Percentiles rank a stretch among this genome's conserved stretches.
Conservation (phyloP, 1,140 invertebrate species). For the Caenorhabditis inopinata region DNA sequence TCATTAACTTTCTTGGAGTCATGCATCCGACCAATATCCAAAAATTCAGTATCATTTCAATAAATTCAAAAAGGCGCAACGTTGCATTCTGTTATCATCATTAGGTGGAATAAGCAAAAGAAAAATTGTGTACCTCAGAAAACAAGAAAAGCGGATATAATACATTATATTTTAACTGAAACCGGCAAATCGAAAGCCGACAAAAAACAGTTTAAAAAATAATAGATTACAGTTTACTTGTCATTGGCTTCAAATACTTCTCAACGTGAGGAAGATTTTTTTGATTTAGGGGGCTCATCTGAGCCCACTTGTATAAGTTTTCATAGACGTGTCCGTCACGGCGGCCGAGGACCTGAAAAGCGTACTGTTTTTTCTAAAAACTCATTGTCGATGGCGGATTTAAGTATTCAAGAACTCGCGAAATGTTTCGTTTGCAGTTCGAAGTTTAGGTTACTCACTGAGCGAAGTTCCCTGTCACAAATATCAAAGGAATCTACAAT, state of each 20-base stretch:
- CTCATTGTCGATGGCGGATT: too few species aligned
- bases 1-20: too few species aligned
- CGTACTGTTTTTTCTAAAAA: too few species aligned
- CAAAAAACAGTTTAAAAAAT: neutral
- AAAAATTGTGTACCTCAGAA: too few species aligned
- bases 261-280: slow-evolving; percentile 65
- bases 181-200: neutral
- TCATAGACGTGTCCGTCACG: slow-evolving; percentile 90
- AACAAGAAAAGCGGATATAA: too few species aligned
- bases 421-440: too few species aligned
- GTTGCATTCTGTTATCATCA: too few species aligned
- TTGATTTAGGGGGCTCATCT: slow-evolving; percentile 82
- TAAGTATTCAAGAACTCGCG: too few species aligned
- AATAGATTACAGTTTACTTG: slow-evolving; percentile 24
- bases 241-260: slow-evolving; percentile 51
- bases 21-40: too few species aligned
- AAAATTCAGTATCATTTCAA: too few species aligned
- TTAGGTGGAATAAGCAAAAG: too few species aligned
- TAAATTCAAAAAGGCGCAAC: too few species aligned
- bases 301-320: slow-evolving; percentile 80
- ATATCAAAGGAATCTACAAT: slow-evolving; percentile 88
- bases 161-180: neutral
- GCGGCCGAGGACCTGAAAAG: slow-evolving; percentile 72
- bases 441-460: slow-evolving; percentile 68
- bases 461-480: slow-evolving; percentile 78